phyloP scores from a whole-genome alignment of 2,888 invertebrate species.

The Amorpha juglandis region DNA sequence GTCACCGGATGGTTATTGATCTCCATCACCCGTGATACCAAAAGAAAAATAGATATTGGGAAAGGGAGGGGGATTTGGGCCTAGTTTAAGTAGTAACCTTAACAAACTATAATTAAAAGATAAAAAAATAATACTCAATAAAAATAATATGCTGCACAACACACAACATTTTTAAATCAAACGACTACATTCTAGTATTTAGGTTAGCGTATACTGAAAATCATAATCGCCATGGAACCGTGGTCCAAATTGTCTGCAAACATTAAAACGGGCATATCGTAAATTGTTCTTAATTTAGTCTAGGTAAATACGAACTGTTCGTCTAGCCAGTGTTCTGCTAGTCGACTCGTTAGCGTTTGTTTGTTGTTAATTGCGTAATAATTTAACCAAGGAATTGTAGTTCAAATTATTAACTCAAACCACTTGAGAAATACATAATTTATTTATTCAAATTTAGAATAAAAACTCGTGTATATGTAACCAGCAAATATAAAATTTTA shows the following conservation, averaged over 20 bases:
- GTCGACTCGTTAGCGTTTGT: conserved; percentile 50
- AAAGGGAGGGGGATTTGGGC: too few species aligned
- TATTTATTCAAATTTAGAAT: not conserved
- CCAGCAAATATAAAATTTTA: not conserved
- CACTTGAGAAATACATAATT: not conserved
- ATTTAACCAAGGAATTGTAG: conserved; percentile 34
- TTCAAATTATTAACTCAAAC: conserved; percentile 26
- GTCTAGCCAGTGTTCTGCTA: conserved; percentile 51
- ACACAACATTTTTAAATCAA: not conserved
- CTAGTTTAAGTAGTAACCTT: too few species aligned
- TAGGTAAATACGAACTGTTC: conserved; percentile 55
- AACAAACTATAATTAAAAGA: too few species aligned
- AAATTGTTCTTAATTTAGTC: conserved; percentile 76
- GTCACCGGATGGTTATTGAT: too few species aligned
- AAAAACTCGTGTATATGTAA: not conserved
- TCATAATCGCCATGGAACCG: conserved; percentile 62
- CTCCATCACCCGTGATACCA: too few species aligned
- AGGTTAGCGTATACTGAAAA: conserved; percentile 52
- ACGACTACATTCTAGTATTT: conserved; percentile 34
- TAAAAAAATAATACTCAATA: too few species aligned
- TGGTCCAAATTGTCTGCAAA: conserved; percentile 75
- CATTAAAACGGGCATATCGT: conserved; percentile 72
- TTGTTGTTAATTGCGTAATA: conserved; percentile 43
- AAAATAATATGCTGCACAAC: not conserved
- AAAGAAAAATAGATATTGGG: too few species aligned